Evolutionary conservation across 2,888 invertebrate species (phyloP), one percentile per base, ranked within the genome.

Genomic region (Oeneis ivallda): DNA sequence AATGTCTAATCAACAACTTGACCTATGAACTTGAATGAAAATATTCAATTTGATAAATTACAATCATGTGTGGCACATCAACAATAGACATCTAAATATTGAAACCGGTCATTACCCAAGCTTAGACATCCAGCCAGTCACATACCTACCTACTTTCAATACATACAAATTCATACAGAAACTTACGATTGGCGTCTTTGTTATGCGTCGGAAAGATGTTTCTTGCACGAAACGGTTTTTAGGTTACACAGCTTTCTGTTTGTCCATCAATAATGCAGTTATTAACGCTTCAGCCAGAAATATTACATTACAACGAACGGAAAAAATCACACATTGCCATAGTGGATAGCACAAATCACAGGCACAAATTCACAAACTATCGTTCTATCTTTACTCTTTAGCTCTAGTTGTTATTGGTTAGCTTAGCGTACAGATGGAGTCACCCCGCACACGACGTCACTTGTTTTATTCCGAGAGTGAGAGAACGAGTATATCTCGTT

Each of bases 101-200:
- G 71, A 76, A 82, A 86, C 87, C 87, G 85, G 88, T 86, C 84
- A 85, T 83, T 86, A 85, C 78, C 82, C 82, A 83, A 86, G 84
- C 84, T 76, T 75, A 80, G 71, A 71, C 71, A 76, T 77, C 78
- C 78, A 85, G 78, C 78, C 82, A 83, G 77, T 73, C 77, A 84
- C 76, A 74, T 84, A 84, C 82, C 80, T 84, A 84, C 83, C 80
- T 85, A 86, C 87, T 85, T 86, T 83, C 82, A 84, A 84, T 85
- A 84, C 80, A 84, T 78, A 85, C 80, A 84, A 84, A 86, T 83
- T 84, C 79, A 84, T 79, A 77, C 75, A 79, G 73, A 75, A 75
- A 79, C 91, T 87, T 80, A 91, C 79, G 80, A 80, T 80, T 71
- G 62, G 53, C 32, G 52, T 58, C 57, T 54, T 65, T 62, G 26